Evolutionary conservation across 2,888 invertebrate species (phyloP).

Genomic region (Alentia gelatinosa): DNA sequence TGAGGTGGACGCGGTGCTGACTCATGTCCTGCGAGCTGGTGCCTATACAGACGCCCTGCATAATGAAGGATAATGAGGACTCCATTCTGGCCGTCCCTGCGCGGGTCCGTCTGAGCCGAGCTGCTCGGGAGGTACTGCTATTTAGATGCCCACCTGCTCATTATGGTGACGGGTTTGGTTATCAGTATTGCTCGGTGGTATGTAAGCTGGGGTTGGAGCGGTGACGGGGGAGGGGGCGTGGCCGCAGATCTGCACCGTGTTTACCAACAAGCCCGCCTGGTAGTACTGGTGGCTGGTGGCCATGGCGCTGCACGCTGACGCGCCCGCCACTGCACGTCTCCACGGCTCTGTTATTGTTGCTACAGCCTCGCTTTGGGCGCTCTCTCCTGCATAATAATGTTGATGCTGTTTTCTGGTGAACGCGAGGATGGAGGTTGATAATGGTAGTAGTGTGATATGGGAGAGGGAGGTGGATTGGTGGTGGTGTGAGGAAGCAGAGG

Average conservation of each 20-base stretch:
- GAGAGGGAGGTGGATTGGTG: no score
- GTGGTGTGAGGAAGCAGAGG: no score
- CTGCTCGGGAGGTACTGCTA: no score
- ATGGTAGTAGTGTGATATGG: not conserved
- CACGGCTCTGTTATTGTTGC: constrained; percentile 14
- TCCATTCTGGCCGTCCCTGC: no score
- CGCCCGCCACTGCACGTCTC: not conserved
- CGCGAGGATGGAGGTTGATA: not conserved
- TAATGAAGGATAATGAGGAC: not conserved
- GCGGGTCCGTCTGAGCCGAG: no score
- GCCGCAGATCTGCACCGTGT: not conserved
- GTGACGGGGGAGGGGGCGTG: not conserved
- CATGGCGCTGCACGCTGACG: not conserved
- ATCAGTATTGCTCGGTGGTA: no score
- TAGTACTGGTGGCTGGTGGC: not conserved
- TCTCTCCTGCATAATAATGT: constrained; percentile 5
- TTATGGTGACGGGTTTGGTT: no score
- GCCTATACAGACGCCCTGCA: not conserved
- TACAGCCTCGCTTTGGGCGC: not conserved
- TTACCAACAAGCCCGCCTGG: not conserved
- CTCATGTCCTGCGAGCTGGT: not conserved
- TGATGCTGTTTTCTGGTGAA: not conserved
- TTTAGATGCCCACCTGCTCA: no score
- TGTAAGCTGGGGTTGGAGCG: no score
- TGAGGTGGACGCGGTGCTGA: not conserved